Evolutionary conservation across 2,797 vertebrate genomes (phyloP), one percentile per base, ranked within the genome.

Genomic region (Denticeps clupeoides): DNA sequence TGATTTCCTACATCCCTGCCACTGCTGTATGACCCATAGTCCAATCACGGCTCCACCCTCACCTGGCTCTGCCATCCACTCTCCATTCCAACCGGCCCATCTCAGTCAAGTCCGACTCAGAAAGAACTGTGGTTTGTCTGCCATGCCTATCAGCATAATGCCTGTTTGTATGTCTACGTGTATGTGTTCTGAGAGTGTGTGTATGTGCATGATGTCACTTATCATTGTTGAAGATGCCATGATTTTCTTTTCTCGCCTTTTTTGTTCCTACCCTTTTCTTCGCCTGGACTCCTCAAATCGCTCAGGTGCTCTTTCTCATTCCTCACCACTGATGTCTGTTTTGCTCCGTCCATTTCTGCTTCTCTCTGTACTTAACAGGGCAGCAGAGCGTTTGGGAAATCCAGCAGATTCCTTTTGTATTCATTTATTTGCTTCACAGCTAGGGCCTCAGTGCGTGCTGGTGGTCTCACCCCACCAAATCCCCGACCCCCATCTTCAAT

Each of bases 41-140:
- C 38, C 35, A 38, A 35, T 10, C 3, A 28, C 5, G 56, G 50
- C 64, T 62, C 64, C 71, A 74, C 70, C 77, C 53, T 67, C 64
- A 58, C 74, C 68, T 74, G 71, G 73, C 68, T 74, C 70, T 64
- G 61, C 67, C 78, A 76, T 82, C 31, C 65, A 75, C 65, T 60
- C 67, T 64, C 67, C 82, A 81, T 85, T 75, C 71, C 75, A 79
- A 70, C 80, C 65, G 69, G 73, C 74, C 74, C 82, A 82, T 83
- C 63, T 69, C 70, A 74, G 78, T 84, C 81, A 86, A 87, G 78
- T 84, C 83, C 83, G 85, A 86, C 85, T 87, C 85, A 86, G 85
- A 87, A 87, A 87, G 81, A 82, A 68, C 78, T 78, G 77, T 82
- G 79, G 55, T 82, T 69, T 71, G 80, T 81, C 78, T 78, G 67